Conservation (phyloP, 2,888 invertebrate species). For the Ichneumoninae sp. region DNA sequence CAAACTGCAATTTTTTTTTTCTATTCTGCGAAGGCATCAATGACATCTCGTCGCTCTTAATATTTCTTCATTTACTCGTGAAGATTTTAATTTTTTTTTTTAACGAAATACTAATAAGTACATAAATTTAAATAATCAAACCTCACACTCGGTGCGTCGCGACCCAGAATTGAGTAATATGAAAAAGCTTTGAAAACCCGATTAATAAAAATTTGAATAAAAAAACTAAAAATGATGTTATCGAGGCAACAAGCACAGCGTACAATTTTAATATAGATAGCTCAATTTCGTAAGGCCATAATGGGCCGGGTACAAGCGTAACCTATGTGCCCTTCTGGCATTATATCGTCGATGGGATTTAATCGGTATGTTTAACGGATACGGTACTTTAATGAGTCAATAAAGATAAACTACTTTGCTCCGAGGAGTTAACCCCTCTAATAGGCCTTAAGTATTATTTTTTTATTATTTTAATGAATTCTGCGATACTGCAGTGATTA, state of each 20-base stretch:
- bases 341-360: background rate
- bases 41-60: background rate
- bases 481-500: background rate
- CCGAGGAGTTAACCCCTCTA: background rate
- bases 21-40: background rate
- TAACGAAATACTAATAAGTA: background rate
- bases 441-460: background rate
- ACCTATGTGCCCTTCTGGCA: background rate
- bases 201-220: background rate
- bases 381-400: constrained; percentile 1
- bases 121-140: background rate
- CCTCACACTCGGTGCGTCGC: too few species aligned
- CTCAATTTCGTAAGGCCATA: background rate
- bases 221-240: background rate
- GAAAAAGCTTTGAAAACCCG: background rate
- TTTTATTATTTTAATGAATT: background rate
- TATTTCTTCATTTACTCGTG: background rate
- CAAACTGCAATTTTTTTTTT: background rate
- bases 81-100: background rate
- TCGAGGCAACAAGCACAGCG: background rate
- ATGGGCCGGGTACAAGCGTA: background rate
- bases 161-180: background rate
- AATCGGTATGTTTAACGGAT: background rate
- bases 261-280: background rate
- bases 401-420: background rate